Evolutionary conservation across 2,113 vertebrate genomes (phyloP).

Genomic region (Elaphurus davidianus): DNA sequence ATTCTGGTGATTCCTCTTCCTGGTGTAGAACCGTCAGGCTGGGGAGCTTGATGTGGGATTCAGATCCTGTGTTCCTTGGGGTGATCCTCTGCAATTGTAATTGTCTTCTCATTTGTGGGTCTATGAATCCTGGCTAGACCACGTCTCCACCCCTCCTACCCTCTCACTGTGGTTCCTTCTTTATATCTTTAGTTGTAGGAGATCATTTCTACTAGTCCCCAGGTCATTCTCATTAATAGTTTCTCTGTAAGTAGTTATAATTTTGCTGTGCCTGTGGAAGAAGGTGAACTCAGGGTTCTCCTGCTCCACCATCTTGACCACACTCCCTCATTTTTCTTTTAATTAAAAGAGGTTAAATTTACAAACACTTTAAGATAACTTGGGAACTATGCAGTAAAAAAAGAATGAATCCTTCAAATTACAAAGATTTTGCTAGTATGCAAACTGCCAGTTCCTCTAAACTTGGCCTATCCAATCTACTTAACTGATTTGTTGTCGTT

Average conservation of each 20-base stretch:
- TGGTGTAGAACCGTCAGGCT: background rate
- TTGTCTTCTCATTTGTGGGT: background rate
- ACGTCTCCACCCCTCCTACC: background rate
- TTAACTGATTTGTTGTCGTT: background rate
- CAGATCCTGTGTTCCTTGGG: background rate
- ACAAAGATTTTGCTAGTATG: slow-evolving; percentile 20
- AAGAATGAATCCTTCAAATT: background rate
- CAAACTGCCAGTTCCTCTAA: background rate
- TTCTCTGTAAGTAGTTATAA: background rate
- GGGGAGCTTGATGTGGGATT: background rate
- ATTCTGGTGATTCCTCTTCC: background rate
- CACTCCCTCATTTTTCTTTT: background rate
- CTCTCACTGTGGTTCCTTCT: background rate
- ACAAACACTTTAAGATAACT: background rate
- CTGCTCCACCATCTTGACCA: background rate
- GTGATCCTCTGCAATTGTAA: background rate
- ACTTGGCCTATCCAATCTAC: background rate
- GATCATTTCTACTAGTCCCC: background rate
- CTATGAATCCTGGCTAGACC: background rate
- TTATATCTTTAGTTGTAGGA: background rate
- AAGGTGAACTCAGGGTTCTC: background rate
- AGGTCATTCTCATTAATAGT: background rate
- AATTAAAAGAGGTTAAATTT: background rate
- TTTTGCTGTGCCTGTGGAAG: background rate
- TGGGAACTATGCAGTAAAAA: background rate